These are phyloP conservation scores for Eurystomus gularis DNA, from an alignment of 2,113 vertebrate genomes.

Conservation along the genomic window DNA sequence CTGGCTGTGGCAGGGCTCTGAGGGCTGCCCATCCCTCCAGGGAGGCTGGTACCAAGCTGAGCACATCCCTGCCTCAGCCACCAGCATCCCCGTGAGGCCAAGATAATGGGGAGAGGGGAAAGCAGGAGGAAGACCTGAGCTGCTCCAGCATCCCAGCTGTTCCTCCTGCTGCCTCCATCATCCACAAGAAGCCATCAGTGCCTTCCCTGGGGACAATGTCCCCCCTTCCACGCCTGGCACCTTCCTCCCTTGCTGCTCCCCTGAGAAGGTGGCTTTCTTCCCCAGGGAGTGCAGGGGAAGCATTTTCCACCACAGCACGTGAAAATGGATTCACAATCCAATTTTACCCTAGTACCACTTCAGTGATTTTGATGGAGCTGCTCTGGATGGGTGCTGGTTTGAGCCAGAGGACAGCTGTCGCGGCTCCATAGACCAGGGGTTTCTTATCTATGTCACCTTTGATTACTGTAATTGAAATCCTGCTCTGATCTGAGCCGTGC, in stretches of 20 bases:
- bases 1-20: rapidly evolving
- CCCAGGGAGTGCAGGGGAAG: background rate
- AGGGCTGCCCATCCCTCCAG: background rate
- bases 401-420: conserved; percentile 63
- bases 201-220: background rate
- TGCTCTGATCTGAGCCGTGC: conserved; percentile 51
- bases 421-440: conserved; percentile 27
- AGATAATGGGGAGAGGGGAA: background rate
- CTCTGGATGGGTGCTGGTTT: conserved; percentile 44
- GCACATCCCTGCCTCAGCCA: background rate
- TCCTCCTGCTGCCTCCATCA: background rate
- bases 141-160: background rate
- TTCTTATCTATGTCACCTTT: conserved; percentile 68
- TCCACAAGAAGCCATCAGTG: background rate
- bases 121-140: background rate
- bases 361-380: conserved; percentile 61
- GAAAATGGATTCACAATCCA: conserved; percentile 54
- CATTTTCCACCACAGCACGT: background rate
- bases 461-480: conserved; percentile 66
- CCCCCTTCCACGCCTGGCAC: background rate
- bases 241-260: background rate
- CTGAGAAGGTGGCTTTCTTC: conserved; percentile 7
- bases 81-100: background rate
- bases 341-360: conserved; percentile 53
- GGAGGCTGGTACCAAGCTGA: background rate